Base-by-base conservation (phyloP, 2,113 vertebrate species). In the Lepidiolamprologus cunningtoni region DNA sequence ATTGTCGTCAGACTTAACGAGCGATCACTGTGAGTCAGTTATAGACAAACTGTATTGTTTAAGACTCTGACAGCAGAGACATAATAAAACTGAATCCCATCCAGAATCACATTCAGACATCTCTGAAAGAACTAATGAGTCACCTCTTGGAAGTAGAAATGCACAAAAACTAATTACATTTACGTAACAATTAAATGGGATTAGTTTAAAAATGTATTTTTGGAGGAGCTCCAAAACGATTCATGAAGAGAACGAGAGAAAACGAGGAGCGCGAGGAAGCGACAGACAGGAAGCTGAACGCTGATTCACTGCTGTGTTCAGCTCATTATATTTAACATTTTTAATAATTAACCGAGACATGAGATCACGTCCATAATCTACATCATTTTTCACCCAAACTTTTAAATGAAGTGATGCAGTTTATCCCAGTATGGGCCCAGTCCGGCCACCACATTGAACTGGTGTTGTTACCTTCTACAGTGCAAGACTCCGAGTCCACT, bases 151-250 rank as follows among this genome's bases (percentile, higher is more conserved):
- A 11, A 28, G 6, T 6, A 50, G 42, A 50, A 11, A 50, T 1
- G 23, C 23, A 76, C 9, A 76, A 47, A 76, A 28, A 47, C 14
- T 23, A 45, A 47, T 45, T 26, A 26, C 66, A 47, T 76, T 76
- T 76, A 14, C 4, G 23, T 47, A 76, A 47, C 47, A 26, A 47
- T 47, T 26, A 76, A 47, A 76, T 12, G 23, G 50, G 42, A 50
- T 76, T 76, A 28, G 23, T 50, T 76, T 76, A 28, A 76, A 76
- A 76, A 50, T 50, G 6, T 31, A 50, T 50, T 50, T 76, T 76
- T 50, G 71, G 42, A 76, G 9, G 3, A 76, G 71, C 42, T 5
- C 42, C 40, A 76, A 47, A 45, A 45, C 8, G 40, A 76, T 47
- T 11, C 68, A 76, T 17, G 16, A 76, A 47, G 23, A 76, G 68